A percentile compares a stretch with the other conserved stretches of the same genome.
Evolutionary conservation across 1,140 invertebrate genomes (phyloP).

Genomic region (Zeugodacus cucurbitae): DNA sequence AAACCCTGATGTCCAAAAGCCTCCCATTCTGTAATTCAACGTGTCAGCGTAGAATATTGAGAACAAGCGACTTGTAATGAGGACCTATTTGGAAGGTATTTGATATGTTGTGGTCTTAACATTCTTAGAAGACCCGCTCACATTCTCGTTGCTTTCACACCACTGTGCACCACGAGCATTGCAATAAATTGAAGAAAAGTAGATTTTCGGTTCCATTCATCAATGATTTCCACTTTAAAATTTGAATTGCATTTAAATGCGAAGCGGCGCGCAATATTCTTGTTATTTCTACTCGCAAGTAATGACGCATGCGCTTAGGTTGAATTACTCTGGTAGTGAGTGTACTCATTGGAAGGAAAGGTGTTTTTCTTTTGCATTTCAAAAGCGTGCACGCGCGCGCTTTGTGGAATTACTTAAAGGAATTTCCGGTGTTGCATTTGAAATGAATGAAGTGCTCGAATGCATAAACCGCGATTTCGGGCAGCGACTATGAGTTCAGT

Average conservation of each 20-base stretch:
- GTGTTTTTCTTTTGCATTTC: conserved; percentile 4
- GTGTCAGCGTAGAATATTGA: no score
- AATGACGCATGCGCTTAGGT: not conserved
- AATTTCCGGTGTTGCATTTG: conserved; percentile 43
- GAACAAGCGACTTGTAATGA: no score
- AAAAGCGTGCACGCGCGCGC: not conserved
- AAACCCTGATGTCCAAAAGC: no score
- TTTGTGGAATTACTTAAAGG: conserved; percentile 42
- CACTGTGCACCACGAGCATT: not conserved
- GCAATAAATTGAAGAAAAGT: not conserved
- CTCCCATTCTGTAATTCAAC: no score
- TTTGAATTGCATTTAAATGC: conserved; percentile 13
- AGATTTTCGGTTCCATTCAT: not conserved
- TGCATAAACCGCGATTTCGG: not conserved
- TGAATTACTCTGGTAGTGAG: not conserved
- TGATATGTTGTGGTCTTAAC: no score
- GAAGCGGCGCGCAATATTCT: not conserved
- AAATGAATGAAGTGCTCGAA: conserved; percentile 24
- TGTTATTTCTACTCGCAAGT: not conserved
- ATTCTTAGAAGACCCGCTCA: no score
- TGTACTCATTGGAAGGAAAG: conserved; percentile 1
- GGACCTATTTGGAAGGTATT: no score
- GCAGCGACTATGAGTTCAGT: not conserved
- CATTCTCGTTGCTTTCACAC: no score
- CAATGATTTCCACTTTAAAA: not conserved